Evolutionary conservation across 2,888 invertebrate species (phyloP).

Genomic region (Ganaspis brasiliensis): DNA sequence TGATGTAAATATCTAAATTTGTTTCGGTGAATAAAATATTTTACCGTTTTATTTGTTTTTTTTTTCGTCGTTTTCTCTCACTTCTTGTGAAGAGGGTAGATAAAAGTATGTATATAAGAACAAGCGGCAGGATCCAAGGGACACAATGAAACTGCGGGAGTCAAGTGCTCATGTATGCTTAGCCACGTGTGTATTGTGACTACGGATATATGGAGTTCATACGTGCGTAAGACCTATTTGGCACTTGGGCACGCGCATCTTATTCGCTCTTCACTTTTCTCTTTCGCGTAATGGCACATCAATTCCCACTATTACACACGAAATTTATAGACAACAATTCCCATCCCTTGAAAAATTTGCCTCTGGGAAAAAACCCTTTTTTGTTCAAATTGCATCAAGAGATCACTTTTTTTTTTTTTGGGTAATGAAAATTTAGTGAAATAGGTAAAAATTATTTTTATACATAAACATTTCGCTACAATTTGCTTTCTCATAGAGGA

Average conservation of each 20-base stretch:
- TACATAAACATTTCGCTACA: too few species aligned
- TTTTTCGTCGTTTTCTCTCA: slow-evolving; percentile 49
- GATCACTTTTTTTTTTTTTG: too few species aligned
- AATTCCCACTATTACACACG: slow-evolving; percentile 3
- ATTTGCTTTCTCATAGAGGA: too few species aligned
- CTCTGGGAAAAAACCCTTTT: too few species aligned
- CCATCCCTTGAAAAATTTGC: too few species aligned
- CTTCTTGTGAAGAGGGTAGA: background rate
- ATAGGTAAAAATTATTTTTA: too few species aligned
- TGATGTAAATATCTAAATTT: too few species aligned
- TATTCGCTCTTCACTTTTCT: slow-evolving; percentile 57
- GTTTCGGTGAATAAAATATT: too few species aligned
- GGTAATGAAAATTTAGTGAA: too few species aligned
- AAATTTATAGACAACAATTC: too few species aligned
- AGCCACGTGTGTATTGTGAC: slow-evolving; percentile 75
- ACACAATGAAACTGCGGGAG: slow-evolving; percentile 55
- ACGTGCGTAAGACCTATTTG: slow-evolving; percentile 72
- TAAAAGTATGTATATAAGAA: slow-evolving; percentile 29
- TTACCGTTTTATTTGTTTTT: background rate
- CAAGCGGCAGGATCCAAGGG: slow-evolving; percentile 47
- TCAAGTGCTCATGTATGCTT: slow-evolving; percentile 67
- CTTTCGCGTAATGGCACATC: slow-evolving; percentile 47
- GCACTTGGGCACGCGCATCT: slow-evolving; percentile 79
- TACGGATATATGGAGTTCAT: slow-evolving; percentile 58
- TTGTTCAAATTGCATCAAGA: too few species aligned